Evolutionary conservation across 2,113 vertebrate species (phyloP), one percentile per base, ranked within the genome.

Genomic region (Ictalurus furcatus): DNA sequence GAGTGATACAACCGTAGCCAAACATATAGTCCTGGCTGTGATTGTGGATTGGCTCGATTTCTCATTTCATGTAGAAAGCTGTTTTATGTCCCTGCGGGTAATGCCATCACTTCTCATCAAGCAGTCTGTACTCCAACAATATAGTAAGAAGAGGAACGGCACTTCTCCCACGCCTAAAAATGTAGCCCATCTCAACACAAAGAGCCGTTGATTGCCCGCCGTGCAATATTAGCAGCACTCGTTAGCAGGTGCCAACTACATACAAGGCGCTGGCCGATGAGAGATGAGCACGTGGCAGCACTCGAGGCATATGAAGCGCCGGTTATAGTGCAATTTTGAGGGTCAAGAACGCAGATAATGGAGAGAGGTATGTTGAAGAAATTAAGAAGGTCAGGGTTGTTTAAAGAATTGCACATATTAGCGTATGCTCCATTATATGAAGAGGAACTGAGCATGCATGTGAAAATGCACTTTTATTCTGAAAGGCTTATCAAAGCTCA

Each of bases 361-460:
- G 44, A 54, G 82, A 71, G 65, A 67, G 48, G 71, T 82, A 54
- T 48, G 48, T 48, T 9, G 48, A n/a, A 78, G 16, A 88, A 82
- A 73, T 85, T 37, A 25, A 37, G 86, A 88, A 89, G 61, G 85
- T 84, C 79, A 92, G 78, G 61, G 74, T 71, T 65, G 87, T 92
- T 93, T 90, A 88, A 63, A 90, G 91, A 91, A 91, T 93, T 88
- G 56, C 83, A 67, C 40, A 58, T 73, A 82, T 88, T 90, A 85
- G 85, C 69, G 6, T n/a, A 23, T 89, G 16, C 48, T 83, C 52
- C 71, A 40, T 78, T 92, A 85, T 90, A n/a, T 87, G 92, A 71
- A 85, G 82, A 87, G 86, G 63, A 69, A 80, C 87, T 84, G 52
- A 73, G 88, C 58, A 58, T 85, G 71, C 71, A 63, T n/a, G 19